A percentile compares a stretch with the other conserved stretches of the same genome.
Evolutionary conservation across 2,113 vertebrate genomes (phyloP).

Genomic region (Nannospalax galili): DNA sequence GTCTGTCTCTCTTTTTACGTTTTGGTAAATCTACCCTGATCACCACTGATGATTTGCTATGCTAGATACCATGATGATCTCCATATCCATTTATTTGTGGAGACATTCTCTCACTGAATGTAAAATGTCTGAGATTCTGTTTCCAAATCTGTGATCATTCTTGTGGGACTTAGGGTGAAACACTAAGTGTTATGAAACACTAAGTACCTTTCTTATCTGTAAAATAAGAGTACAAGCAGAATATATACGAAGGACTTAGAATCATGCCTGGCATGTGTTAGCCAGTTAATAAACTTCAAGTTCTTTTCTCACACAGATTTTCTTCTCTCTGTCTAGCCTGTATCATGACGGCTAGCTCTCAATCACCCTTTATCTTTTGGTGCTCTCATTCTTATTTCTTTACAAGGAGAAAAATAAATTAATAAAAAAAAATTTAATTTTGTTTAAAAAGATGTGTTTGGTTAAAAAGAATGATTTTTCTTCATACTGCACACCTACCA

Average conservation of each 20-base stretch:
- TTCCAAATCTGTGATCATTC: background rate
- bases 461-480: slow-evolving; percentile 60
- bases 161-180: background rate
- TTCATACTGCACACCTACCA: slow-evolving; percentile 57
- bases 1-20: background rate
- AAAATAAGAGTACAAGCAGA: background rate
- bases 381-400: background rate
- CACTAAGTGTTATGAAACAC: background rate
- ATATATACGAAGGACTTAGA: background rate
- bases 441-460: slow-evolving; percentile 65
- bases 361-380: background rate
- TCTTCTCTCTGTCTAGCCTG: background rate
- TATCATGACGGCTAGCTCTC: background rate
- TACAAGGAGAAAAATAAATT: slow-evolving; percentile 21
- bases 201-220: background rate
- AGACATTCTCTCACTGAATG: background rate
- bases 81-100: background rate
- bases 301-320: background rate
- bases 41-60: background rate
- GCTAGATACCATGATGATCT: background rate
- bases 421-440: slow-evolving; percentile 68
- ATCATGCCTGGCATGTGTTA: background rate
- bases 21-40: background rate
- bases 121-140: background rate
- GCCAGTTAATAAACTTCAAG: background rate